Evolutionary conservation across 2,797 vertebrate genomes (phyloP).

Genomic region (Alca torda): DNA sequence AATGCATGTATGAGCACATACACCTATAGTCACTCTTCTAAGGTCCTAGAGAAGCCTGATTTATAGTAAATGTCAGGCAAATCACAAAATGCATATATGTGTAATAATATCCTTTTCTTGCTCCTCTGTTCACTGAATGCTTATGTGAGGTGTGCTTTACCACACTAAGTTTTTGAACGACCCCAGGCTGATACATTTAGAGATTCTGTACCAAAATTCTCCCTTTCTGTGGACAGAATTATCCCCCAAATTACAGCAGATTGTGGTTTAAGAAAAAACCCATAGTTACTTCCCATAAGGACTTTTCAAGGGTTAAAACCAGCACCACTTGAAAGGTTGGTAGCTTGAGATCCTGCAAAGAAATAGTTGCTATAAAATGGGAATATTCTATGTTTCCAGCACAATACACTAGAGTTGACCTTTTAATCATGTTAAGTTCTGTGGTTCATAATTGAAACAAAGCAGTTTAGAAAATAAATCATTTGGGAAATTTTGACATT

Average conservation of each 20-base stretch:
- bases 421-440: background rate
- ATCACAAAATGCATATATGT: background rate
- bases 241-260: background rate
- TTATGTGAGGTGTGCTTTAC: background rate
- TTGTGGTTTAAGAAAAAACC: background rate
- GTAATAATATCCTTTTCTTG: background rate
- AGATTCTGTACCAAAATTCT: background rate
- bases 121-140: background rate
- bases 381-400: background rate
- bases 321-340: background rate
- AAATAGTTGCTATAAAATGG: background rate
- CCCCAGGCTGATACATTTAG: background rate
- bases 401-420: background rate
- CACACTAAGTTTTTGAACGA: background rate
- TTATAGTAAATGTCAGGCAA: background rate
- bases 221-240: background rate
- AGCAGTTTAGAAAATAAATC: background rate
- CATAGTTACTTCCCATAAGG: background rate
- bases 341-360: background rate
- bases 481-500: background rate
- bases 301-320: background rate
- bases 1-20: background rate
- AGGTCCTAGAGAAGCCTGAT: background rate
- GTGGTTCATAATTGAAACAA: background rate
- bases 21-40: background rate